Evolutionary conservation across 2,888 invertebrate genomes (phyloP).

Genomic region (Drosophila kanekoi): DNA sequence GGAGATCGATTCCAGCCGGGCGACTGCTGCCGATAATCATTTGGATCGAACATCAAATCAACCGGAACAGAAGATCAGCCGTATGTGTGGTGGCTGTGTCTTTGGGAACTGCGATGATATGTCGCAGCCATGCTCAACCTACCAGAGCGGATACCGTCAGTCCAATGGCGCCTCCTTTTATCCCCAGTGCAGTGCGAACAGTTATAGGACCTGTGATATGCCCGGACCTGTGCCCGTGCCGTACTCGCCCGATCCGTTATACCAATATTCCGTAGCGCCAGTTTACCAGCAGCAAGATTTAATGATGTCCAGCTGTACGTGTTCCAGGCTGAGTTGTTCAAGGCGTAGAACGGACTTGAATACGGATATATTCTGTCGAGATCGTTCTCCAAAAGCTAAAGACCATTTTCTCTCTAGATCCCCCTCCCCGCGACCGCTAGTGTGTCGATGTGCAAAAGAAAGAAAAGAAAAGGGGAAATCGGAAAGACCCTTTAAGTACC

Average conservation of each 20-base stretch:
- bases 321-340: background rate
- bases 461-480: background rate
- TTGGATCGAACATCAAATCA: background rate
- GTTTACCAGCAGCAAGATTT: background rate
- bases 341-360: constrained; percentile 40
- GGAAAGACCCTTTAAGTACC: background rate
- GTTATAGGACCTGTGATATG: background rate
- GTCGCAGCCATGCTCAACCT: background rate
- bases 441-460: too few species aligned
- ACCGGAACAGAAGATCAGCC: background rate
- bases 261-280: constrained; percentile 3
- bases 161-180: background rate
- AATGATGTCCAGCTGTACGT: background rate
- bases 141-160: constrained; percentile 26
- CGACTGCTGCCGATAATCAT: background rate
- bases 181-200: background rate
- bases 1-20: background rate
- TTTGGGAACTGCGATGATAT: background rate
- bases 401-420: background rate
- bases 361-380: constrained; percentile 20
- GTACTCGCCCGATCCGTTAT: constrained; percentile 1
- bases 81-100: constrained; percentile 30
- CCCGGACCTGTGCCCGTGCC: background rate
- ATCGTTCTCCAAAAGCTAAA: background rate
- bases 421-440: too few species aligned